A percentile compares a stretch with the other conserved stretches of the same genome.
Conservation (phyloP, 2,113 vertebrate genomes). For the Eudyptes chrysolophus region DNA sequence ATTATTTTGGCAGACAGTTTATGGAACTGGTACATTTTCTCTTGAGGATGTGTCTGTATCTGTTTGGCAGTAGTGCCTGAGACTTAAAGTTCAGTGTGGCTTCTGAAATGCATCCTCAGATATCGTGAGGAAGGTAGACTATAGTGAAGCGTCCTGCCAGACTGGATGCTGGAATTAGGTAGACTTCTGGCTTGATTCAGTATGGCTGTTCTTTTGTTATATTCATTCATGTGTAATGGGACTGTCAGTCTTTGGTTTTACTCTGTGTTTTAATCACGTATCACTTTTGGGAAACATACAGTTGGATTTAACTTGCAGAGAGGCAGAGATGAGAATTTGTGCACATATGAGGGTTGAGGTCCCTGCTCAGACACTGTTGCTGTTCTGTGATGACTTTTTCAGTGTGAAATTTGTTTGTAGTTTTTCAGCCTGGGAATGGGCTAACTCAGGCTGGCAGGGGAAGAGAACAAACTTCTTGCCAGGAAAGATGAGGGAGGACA, state of each 20-base stretch:
- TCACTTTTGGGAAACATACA: accelerated
- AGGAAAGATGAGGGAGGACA: not conserved
- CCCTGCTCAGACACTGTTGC: not conserved
- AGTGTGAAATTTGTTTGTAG: not conserved
- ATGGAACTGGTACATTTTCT: not conserved
- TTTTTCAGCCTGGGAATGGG: not conserved
- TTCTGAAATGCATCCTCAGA: not conserved
- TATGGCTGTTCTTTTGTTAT: not conserved
- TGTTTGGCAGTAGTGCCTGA: not conserved
- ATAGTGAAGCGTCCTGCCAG: not conserved
- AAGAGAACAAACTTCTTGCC: not conserved
- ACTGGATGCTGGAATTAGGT: not conserved
- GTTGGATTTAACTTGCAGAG: not conserved
- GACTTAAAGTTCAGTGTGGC: not conserved
- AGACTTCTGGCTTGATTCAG: not conserved
- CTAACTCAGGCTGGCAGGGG: not conserved
- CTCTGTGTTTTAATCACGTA: not conserved
- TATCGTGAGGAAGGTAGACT: not conserved
- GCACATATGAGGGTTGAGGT: accelerated
- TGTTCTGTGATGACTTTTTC: not conserved
- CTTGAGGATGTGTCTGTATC: not conserved
- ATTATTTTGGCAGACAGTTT: not conserved
- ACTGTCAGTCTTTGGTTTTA: not conserved
- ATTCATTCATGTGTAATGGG: accelerated
- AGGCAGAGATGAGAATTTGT: not conserved